A percentile compares a stretch with the other conserved stretches of the same genome.
Conservation (phyloP, 2,888 invertebrate species). For the Andrena bucephala region DNA sequence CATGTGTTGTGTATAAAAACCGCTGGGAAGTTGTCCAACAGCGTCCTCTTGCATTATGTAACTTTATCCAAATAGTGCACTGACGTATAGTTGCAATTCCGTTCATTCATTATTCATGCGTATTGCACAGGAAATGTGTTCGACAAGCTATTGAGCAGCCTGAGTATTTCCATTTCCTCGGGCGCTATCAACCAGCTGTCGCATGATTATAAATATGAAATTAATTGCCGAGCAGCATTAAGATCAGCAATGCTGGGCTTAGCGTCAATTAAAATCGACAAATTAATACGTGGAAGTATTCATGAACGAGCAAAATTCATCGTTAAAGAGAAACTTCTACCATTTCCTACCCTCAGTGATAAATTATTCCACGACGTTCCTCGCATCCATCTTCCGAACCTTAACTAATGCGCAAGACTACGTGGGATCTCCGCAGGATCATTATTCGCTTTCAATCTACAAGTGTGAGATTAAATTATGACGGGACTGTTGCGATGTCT, state of each 20-base stretch:
- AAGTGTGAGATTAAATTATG: conserved; percentile 22
- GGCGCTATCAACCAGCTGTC: neutral
- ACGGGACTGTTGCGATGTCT: conserved; percentile 4
- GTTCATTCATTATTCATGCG: neutral
- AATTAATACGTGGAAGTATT: conserved; percentile 24
- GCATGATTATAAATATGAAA: conserved; percentile 23
- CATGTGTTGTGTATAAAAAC: neutral
- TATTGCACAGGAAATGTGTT: neutral
- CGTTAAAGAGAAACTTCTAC: conserved; percentile 28
- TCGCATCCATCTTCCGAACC: conserved; percentile 37
- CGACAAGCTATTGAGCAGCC: conserved; percentile 13
- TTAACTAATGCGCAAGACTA: conserved; percentile 13
- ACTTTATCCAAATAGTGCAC: no score
- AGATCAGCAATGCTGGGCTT: conserved; percentile 12
- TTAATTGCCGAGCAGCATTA: conserved; percentile 40
- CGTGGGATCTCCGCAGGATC: neutral
- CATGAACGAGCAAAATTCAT: conserved; percentile 37
- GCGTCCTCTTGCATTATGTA: no score
- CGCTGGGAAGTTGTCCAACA: no score
- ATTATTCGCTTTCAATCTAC: conserved; percentile 16
- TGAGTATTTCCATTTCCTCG: conserved; percentile 21
- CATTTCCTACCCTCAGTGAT: conserved; percentile 9
- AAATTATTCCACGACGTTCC: conserved; percentile 25
- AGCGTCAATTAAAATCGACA: conserved; percentile 33
- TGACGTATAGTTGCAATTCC: no score